Conservation (phyloP, 2,113 vertebrate genomes). For the Oreocharis arfaki region DNA sequence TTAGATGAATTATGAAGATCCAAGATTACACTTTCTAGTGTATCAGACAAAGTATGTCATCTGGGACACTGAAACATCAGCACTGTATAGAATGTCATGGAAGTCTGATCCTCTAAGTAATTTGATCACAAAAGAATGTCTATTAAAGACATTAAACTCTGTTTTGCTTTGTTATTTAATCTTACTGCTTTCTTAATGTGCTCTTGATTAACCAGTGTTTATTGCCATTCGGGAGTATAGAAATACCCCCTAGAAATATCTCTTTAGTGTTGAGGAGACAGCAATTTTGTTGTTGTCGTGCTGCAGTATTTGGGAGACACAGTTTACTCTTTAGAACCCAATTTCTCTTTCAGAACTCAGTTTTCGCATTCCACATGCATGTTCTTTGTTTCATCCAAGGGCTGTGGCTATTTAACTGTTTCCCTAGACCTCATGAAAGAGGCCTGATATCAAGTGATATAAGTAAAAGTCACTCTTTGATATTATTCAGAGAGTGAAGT, state of each 20-base stretch:
- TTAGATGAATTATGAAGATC: not conserved
- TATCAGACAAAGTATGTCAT: not conserved
- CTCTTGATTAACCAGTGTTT: not conserved
- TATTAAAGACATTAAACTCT: not conserved
- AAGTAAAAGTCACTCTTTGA: not conserved
- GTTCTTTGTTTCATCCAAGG: not conserved
- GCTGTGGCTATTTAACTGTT: not conserved
- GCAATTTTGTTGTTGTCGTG: not conserved
- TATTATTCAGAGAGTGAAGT: not conserved
- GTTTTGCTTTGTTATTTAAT: not conserved
- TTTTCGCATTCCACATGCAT: fast-evolving
- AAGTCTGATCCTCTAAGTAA: not conserved
- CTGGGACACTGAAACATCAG: not conserved
- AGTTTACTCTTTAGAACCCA: not conserved
- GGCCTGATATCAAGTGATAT: not conserved
- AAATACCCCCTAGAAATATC: not conserved
- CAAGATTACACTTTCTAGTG: not conserved
- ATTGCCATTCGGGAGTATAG: not conserved
- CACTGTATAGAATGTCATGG: not conserved
- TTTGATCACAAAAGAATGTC: not conserved
- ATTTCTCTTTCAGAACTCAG: not conserved
- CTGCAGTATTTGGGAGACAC: not conserved
- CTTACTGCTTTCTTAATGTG: not conserved
- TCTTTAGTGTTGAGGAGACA: not conserved
- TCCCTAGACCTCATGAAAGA: not conserved